Base-by-base conservation (phyloP, 1,140 invertebrate species). In the Cherax destructor region DNA sequence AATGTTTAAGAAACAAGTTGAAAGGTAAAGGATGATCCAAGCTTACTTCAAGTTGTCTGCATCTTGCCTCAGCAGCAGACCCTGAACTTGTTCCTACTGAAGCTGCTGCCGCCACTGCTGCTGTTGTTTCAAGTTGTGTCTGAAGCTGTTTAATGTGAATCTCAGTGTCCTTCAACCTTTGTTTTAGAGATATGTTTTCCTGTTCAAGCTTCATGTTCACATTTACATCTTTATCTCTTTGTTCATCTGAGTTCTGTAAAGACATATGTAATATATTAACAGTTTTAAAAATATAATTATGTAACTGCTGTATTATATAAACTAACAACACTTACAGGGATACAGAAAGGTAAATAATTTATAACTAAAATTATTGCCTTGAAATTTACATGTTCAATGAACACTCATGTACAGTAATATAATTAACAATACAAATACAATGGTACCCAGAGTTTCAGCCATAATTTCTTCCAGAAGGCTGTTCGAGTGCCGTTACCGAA, bases 21-120 rank as follows among this genome's bases (percentile, higher is more conserved):
- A 41, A 41, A 41, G 30, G 30, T 41, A 2, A 41, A 41, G 30
- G 30, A 41, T 41, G 30, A 41, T 41, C 18, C 21, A 18, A 16
- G 24, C 89, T 78, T 79, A 86, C 89, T 69, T 91, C 83, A n/a
- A 91, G 50, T 24, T 91, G 80, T 56, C 61, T 85, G 74, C 89
- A 85, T 50, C 61, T 56, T 52, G 74, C 30, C n/a, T 59, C 69
- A 85, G 56, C 83, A 24, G 83, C 47, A 52, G 76, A 78, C 11
- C 69, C 83, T 24, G 88, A 24, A 61, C 61, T 50, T 61, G 88
- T 69, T 47, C 50, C 65, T 30, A 41, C 89, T 65, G 89, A 18
- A 24, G 59, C 59, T 52, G 85, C 85, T 79, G 85, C 85, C 49
- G 56, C 85, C 16, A 76, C 47, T 86, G 83, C 61, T 30, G 89